phyloP scores from a whole-genome alignment of 2,113 vertebrate genomes.

The Pelodiscus sinensis region DNA sequence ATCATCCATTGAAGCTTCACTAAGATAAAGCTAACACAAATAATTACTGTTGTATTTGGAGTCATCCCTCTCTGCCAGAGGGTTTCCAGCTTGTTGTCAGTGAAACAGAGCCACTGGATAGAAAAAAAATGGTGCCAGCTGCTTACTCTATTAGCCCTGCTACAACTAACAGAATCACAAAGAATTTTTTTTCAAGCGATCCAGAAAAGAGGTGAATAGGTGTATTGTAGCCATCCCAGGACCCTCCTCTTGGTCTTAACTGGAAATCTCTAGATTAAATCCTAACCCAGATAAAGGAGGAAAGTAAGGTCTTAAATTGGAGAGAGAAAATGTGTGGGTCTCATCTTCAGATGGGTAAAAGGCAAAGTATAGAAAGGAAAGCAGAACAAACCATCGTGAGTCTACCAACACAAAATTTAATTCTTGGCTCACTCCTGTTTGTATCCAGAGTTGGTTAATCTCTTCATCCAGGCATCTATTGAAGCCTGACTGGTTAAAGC shows the following conservation, averaged over 20 bases:
- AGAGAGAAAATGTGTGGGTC: neutral
- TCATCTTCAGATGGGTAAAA: neutral
- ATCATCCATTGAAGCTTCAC: constrained; percentile 57
- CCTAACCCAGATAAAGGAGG: neutral
- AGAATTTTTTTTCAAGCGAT: neutral
- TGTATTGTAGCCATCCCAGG: neutral
- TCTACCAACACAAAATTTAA: neutral
- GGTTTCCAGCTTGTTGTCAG: constrained; percentile 39
- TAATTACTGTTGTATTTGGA: constrained; percentile 60
- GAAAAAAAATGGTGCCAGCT: constrained; percentile 53
- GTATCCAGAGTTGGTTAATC: neutral
- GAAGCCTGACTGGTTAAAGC: neutral
- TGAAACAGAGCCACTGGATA: constrained; percentile 15
- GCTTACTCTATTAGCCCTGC: neutral
- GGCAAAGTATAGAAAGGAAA: neutral
- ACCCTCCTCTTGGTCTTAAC: neutral
- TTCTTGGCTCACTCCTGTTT: neutral
- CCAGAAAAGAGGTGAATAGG: neutral
- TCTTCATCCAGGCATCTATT: neutral
- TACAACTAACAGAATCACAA: neutral
- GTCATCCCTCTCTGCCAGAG: constrained; percentile 3
- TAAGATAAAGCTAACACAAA: constrained; percentile 61
- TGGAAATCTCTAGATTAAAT: neutral
- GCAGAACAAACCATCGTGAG: neutral
- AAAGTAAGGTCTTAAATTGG: neutral